A percentile compares a stretch with the other conserved stretches of the same genome.
Evolutionary conservation across 2,113 vertebrate genomes (phyloP).

Genomic region (Hydropotes inermis): DNA sequence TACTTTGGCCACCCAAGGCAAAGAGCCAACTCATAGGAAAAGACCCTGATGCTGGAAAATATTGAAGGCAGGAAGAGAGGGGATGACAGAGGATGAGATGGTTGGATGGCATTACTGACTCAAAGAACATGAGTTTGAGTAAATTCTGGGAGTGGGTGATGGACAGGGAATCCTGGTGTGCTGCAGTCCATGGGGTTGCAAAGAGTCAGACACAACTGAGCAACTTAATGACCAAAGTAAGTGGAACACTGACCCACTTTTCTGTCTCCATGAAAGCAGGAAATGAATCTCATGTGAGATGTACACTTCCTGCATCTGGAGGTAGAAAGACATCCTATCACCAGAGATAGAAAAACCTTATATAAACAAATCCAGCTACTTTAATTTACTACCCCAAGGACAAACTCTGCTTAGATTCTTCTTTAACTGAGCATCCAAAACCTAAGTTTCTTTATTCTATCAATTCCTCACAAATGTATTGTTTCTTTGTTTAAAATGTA

Average conservation of each 20-base stretch:
- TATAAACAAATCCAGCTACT: not conserved
- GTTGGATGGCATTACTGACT: not conserved
- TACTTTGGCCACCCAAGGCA: not conserved
- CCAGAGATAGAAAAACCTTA: not conserved
- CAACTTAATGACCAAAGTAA: not conserved
- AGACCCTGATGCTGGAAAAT: not conserved
- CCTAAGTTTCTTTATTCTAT: not conserved
- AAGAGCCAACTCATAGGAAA: not conserved
- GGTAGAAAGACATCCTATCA: not conserved
- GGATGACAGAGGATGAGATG: not conserved
- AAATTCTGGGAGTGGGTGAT: not conserved
- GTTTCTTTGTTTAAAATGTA: not conserved
- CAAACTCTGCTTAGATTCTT: not conserved
- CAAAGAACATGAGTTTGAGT: not conserved
- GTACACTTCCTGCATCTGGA: not conserved
- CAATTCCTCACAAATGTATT: not conserved
- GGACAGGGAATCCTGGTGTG: not conserved
- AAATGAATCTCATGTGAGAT: not conserved
- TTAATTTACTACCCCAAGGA: not conserved
- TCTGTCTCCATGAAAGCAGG: not conserved
- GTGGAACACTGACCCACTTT: not conserved
- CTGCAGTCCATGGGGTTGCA: not conserved
- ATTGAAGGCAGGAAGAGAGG: not conserved
- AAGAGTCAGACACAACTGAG: not conserved
- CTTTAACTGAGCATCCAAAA: not conserved